Percentiles rank a stretch among this genome's conserved stretches.
phyloP scores from a whole-genome alignment of 2,113 vertebrate genomes.

The Chrysemys picta region DNA sequence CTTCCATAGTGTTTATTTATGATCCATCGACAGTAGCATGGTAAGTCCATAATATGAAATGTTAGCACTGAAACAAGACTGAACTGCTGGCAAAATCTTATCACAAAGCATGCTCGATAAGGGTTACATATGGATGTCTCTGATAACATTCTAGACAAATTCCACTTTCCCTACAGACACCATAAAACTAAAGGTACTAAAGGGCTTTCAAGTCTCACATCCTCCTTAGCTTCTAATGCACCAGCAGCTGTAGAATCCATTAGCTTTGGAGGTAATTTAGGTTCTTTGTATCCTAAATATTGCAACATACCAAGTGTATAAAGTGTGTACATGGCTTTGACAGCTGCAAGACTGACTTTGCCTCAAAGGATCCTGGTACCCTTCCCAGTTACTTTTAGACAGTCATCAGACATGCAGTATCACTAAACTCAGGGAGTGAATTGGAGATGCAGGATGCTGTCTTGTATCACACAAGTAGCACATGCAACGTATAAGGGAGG shows the following conservation, averaged over 20 bases:
- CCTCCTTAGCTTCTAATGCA: not conserved
- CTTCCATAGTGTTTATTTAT: not conserved
- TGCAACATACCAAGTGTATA: not conserved
- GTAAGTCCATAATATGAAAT: not conserved
- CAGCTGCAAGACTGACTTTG: not conserved
- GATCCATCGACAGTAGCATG: accelerated
- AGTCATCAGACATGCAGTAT: not conserved
- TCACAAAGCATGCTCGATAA: not conserved
- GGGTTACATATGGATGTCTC: not conserved
- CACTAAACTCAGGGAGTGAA: not conserved
- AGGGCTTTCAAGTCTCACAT: not conserved
- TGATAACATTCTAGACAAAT: not conserved
- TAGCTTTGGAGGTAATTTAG: not conserved
- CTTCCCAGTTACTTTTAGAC: not conserved
- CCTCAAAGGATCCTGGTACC: not conserved
- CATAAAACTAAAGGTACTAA: not conserved
- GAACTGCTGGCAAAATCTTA: not conserved
- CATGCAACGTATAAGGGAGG: not conserved
- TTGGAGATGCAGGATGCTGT: not conserved
- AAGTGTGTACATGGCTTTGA: not conserved
- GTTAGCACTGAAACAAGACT: not conserved
- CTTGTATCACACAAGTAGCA: not conserved
- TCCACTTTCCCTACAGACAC: not conserved
- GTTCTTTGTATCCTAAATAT: not conserved
- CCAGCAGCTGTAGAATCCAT: not conserved